Evolutionary conservation across 2,113 vertebrate genomes (phyloP).

Genomic region (Lynx canadensis): DNA sequence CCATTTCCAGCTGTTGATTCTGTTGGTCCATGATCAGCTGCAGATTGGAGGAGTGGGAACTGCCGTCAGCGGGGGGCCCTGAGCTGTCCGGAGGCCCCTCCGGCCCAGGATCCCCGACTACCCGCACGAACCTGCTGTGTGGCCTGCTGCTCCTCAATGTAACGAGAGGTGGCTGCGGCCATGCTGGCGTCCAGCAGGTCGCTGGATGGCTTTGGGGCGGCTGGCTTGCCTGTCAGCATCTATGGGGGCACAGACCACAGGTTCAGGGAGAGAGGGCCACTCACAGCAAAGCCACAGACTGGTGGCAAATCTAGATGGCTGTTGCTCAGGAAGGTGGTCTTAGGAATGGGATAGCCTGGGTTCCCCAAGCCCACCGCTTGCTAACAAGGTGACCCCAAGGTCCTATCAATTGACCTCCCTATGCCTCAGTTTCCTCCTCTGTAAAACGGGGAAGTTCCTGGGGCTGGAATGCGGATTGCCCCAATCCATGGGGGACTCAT

Average conservation of each 20-base stretch:
- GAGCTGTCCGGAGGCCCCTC: not conserved
- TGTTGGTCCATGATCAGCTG: slow-evolving; percentile 90
- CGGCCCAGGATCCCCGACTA: not conserved
- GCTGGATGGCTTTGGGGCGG: slow-evolving; percentile 41
- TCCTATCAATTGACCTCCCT: not conserved
- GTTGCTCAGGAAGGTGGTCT: not conserved
- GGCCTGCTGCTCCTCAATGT: slow-evolving; percentile 89
- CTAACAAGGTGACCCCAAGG: not conserved
- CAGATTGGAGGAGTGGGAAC: not conserved
- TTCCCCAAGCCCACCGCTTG: not conserved
- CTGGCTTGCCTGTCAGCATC: slow-evolving; percentile 79
- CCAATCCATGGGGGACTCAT: not conserved
- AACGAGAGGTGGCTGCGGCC: slow-evolving; percentile 86
- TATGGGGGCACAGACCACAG: slow-evolving; percentile 51
- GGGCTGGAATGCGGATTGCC: not conserved
- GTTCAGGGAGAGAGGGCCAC: not conserved
- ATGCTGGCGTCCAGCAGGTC: slow-evolving; percentile 87
- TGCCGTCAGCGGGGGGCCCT: not conserved
- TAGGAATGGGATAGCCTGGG: not conserved
- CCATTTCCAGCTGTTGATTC: slow-evolving; percentile 90
- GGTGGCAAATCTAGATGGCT: not conserved
- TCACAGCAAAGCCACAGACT: not conserved
- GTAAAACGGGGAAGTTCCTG: not conserved
- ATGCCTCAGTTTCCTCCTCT: not conserved
- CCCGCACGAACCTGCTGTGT: slow-evolving; percentile 81